Conservation (phyloP, 64 coral and sea anemone species). For the Porites australiensis region DNA sequence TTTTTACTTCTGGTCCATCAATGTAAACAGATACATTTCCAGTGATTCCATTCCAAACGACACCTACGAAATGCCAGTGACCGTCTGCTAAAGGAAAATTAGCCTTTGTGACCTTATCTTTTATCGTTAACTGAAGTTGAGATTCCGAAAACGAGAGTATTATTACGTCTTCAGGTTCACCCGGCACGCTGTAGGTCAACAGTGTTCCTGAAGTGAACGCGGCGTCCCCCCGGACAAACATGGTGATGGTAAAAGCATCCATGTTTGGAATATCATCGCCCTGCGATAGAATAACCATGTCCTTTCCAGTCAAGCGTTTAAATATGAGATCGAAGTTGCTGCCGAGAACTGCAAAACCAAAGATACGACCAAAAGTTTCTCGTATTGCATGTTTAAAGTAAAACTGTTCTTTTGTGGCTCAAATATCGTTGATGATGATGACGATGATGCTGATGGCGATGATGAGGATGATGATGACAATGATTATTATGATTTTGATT, state of each 20-base stretch:
- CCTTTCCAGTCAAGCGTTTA: constrained; percentile 20
- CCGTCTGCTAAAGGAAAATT: constrained; percentile 4
- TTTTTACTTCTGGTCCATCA: neutral
- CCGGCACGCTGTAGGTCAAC: constrained; percentile 1
- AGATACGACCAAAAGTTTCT: too few relatives aligned
- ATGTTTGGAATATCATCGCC: neutral
- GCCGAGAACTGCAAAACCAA: neutral
- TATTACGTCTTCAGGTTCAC: neutral
- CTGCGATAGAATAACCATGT: constrained; percentile 45
- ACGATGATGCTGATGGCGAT: too few relatives aligned
- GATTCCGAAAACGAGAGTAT: constrained; percentile 11
- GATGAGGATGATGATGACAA: too few relatives aligned
- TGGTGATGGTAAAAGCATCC: constrained; percentile 25
- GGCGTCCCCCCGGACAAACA: constrained; percentile 26
- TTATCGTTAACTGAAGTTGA: neutral
- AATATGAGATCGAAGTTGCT: constrained; percentile 67
- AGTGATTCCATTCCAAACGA: neutral
- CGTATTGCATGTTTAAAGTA: too few relatives aligned
- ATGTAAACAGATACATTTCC: neutral
- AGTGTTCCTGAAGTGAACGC: neutral
- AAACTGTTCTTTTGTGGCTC: neutral
- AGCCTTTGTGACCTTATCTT: neutral
- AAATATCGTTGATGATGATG: too few relatives aligned
- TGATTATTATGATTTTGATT: too few relatives aligned
- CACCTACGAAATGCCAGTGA: neutral